These are phyloP conservation scores for Bombus sylvicola DNA, from an alignment of 1,140 invertebrate genomes.

Conservation along the genomic window DNA sequence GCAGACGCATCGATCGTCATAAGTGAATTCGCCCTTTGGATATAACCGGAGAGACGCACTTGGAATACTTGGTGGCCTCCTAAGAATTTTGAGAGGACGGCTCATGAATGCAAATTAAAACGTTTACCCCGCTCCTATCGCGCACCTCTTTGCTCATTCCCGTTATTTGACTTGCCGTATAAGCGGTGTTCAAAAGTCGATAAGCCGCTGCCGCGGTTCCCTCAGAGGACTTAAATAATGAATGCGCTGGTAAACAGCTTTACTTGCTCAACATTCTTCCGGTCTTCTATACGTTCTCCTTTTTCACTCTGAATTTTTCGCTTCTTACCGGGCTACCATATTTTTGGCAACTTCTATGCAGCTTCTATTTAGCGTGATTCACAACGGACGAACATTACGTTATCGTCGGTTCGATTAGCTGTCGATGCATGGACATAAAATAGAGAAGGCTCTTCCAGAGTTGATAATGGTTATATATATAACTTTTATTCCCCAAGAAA, in stretches of 20 bases:
- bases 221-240: slow-evolving; percentile 33
- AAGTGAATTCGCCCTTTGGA: slow-evolving; percentile 66
- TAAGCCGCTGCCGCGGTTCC: slow-evolving; percentile 18
- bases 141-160: slow-evolving; percentile 39
- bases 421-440: too few species aligned
- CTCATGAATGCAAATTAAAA: slow-evolving; percentile 81
- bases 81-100: slow-evolving; percentile 75
- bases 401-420: too few species aligned
- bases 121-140: slow-evolving; percentile 63
- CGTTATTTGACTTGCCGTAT: slow-evolving; percentile 66
- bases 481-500: too few species aligned
- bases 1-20: slow-evolving; percentile 65
- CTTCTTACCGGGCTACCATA: background rate
- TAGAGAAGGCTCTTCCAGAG: too few species aligned
- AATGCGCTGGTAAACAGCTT: slow-evolving; percentile 12
- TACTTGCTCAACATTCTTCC: slow-evolving; percentile 31
- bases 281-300: background rate
- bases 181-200: slow-evolving; percentile 55
- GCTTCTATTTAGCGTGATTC: too few species aligned
- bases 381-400: too few species aligned
- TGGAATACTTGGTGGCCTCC: slow-evolving; percentile 64
- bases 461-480: too few species aligned
- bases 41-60: slow-evolving; percentile 66
- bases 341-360: too few species aligned
- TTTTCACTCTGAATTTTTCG: background rate